Evolutionary conservation across 2,113 vertebrate genomes (phyloP), one percentile per base, ranked within the genome.

Genomic region (Xyliphius kryptos): DNA sequence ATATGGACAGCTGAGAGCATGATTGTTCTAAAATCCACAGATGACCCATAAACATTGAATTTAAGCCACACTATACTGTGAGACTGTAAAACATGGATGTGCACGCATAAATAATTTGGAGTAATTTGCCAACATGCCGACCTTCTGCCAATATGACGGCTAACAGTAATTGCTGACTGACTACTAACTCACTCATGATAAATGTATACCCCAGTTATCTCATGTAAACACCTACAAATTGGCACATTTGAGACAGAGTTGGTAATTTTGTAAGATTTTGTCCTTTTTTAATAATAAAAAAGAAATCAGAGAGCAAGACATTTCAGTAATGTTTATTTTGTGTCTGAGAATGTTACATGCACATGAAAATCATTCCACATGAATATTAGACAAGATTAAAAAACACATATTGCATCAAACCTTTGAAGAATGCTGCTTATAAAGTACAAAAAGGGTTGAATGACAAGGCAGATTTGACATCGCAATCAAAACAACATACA

Each of bases 251-350:
- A 56, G 17, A 56, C 17, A 2, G 37, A 41, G 54, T 56, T 56
- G 41, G 48, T 41, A 52, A 12, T 38, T 43, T 15, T 63, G 40
- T 44, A 19, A 46, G 19, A 32, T n/a, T n/a, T n/a, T n/a, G n/a
- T n/a, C n/a, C n/a, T n/a, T n/a, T n/a, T n/a, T n/a, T n/a, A n/a
- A n/a, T n/a, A n/a, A n/a, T n/a, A n/a, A n/a, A n/a, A n/a, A n/a
- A n/a, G n/a, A 72, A 63, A 41, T 44, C 70, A 68, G 46, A 63
- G 32, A 51, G 32, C 65, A 63, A 59, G 36, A 13, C 60, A 68
- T 20, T 63, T 43, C 20, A 59, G 62, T 61, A 9, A n/a, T 43
- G 47, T 71, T 71, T 71, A 67, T 71, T 71, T 44, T 14, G n/a
- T n/a, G 11, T 38, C 20, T 43, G 22, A 40, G 26, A 59, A 21